Base-by-base conservation (phyloP, 64 coral and sea anemone genomes). In the Cladopsammia gracilis region DNA sequence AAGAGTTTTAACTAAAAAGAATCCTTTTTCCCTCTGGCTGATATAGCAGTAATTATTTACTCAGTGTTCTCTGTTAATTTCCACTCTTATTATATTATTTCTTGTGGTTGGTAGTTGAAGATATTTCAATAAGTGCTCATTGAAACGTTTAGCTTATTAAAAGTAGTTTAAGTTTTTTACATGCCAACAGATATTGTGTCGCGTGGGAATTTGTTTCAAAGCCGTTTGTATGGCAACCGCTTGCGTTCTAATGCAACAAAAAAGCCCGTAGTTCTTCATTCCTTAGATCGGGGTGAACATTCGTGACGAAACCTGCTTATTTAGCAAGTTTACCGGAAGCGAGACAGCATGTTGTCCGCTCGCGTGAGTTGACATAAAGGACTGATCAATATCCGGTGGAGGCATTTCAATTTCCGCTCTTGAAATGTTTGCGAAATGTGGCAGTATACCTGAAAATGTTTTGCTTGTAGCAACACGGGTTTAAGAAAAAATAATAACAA, bases 261-360 rank as follows among this genome's bases (percentile, higher is more conserved):
- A 16, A 48, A 48, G 58, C 16, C 4, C 3, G 18, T 25, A 22
- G 18, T 48, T 24, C 46, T 67, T 67, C 48, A 48, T 6, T 43
- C 1, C 18, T 11, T 49, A 6, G 44, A n/a, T 24, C 49, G 24
- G 8, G 4, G 45, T 15, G 20, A 19, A 66, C 20, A 25, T 84
- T 84, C 61, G 80, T 84, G 80, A 84, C 47, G 4, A 50, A 23
- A 48, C 26, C 22, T 49, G 10, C 0, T n/a, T 23, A 47, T 46
- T 83, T 84, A n/a, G 62, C 60, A 9, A 14, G 10, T 50, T 68
- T 62, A 50, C 80, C 80, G 80, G 80, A 84, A 84, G 80, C 44
- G 0, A 46, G 64, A 34, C 78, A 64, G 80, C 18, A 19, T 45
- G 77, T 24, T 20, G 56, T 62, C 57, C 4, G 0, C 5, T 80